Evolutionary conservation across 2,888 invertebrate species (phyloP).

Genomic region (Troides oblongomaculatus): DNA sequence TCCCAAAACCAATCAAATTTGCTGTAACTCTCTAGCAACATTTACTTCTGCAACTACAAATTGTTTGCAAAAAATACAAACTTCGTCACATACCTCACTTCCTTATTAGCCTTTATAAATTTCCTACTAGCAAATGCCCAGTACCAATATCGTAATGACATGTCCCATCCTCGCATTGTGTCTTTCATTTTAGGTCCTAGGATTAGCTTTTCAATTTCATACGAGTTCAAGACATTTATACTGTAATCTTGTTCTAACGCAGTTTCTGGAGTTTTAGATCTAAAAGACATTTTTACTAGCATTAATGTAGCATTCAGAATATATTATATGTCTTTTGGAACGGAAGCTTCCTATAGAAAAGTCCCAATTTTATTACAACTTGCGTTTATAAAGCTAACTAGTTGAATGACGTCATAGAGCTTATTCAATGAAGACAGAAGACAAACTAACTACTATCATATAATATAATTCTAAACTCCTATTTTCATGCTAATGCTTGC

Average conservation of each 20-base stretch:
- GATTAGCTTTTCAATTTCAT: conserved; percentile 86
- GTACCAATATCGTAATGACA: conserved; percentile 93
- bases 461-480: no score
- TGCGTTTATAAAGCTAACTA: no score
- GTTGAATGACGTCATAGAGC: no score
- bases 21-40: no score
- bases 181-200: conserved; percentile 86
- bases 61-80: background rate
- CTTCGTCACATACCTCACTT: conserved; percentile 50
- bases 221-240: conserved; percentile 86
- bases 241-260: conserved; percentile 75
- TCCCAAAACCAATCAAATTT: no score
- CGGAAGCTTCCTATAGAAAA: no score
- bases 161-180: conserved; percentile 91
- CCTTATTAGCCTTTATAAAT: conserved; percentile 48
- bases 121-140: conserved; percentile 87
- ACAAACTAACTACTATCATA: no score
- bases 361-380: no score
- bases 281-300: conserved; percentile 34
- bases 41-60: background rate
- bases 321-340: no score
- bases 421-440: no score
- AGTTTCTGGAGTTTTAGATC: conserved; percentile 40
- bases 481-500: no score
- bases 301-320: background rate